A percentile compares a stretch with the other conserved stretches of the same genome.
These are phyloP conservation scores for Gypaetus barbatus DNA, from an alignment of 2,797 vertebrate species.

Conservation along the genomic window DNA sequence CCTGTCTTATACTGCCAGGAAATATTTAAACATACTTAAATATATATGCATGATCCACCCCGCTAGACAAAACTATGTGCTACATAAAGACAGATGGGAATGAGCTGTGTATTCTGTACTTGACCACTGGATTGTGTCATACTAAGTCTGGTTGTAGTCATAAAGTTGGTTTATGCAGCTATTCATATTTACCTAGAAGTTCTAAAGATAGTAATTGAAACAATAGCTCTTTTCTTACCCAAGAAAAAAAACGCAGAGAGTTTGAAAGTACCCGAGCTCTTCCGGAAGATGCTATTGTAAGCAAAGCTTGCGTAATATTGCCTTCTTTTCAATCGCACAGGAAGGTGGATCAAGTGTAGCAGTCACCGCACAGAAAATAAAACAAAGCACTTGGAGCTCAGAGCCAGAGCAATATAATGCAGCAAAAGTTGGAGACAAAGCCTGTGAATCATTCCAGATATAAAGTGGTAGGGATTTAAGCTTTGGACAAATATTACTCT, in stretches of 20 bases:
- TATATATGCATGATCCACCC: background rate
- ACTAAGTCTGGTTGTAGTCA: background rate
- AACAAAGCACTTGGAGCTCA: background rate
- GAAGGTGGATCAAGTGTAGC: background rate
- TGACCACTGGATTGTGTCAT: background rate
- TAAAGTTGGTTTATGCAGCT: background rate
- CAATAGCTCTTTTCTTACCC: background rate
- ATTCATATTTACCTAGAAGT: background rate
- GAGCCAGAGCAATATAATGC: background rate
- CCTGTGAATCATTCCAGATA: background rate
- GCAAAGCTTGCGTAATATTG: background rate
- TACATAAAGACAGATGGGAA: background rate
- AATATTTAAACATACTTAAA: constrained; percentile 11
- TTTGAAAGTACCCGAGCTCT: background rate
- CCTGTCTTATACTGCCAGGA: background rate
- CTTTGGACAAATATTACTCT: background rate
- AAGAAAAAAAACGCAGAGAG: background rate
- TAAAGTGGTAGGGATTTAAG: background rate
- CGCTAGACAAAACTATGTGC: background rate
- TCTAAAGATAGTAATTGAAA: background rate
- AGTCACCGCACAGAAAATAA: background rate
- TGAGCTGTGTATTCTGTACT: background rate
- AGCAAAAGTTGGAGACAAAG: background rate
- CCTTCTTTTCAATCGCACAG: background rate
- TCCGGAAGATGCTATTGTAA: background rate